Conservation (phyloP, 1,140 invertebrate genomes). For the Apis cerana region DNA sequence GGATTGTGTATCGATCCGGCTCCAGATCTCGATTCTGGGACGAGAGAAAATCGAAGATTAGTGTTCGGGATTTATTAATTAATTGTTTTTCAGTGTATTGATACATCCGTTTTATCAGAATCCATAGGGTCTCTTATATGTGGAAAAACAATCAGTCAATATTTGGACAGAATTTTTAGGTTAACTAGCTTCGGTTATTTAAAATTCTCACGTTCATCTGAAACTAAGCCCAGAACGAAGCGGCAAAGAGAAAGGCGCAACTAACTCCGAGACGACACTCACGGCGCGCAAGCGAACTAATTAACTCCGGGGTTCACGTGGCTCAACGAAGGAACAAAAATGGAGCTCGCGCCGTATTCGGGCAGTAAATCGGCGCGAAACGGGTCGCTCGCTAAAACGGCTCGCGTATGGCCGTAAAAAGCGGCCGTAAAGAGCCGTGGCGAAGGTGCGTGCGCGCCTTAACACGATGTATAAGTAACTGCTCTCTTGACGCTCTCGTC, state of each 20-base stretch:
- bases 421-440: conserved; percentile 25
- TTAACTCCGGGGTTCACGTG: neutral
- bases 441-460: conserved; percentile 26
- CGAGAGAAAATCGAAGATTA: no score
- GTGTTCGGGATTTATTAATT: no score
- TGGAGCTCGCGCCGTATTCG: conserved; percentile 10
- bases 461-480: neutral
- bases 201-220: no score
- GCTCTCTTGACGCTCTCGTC: neutral
- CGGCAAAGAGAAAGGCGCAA: neutral
- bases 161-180: no score
- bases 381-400: conserved; percentile 36
- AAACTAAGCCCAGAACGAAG: no score
- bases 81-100: no score
- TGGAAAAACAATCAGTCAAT: no score
- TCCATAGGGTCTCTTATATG: no score
- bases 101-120: no score
- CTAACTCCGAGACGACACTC: conserved; percentile 9
- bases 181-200: no score
- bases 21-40: no score
- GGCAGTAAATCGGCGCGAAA: conserved; percentile 47
- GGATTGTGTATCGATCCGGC: no score
- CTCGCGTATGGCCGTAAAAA: conserved; percentile 44
- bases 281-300: conserved; percentile 5
- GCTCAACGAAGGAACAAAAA: conserved; percentile 11